Evolutionary conservation across 2,113 vertebrate genomes (phyloP), one percentile per base, ranked within the genome.

Genomic region (Trichomycterus rosablanca): DNA sequence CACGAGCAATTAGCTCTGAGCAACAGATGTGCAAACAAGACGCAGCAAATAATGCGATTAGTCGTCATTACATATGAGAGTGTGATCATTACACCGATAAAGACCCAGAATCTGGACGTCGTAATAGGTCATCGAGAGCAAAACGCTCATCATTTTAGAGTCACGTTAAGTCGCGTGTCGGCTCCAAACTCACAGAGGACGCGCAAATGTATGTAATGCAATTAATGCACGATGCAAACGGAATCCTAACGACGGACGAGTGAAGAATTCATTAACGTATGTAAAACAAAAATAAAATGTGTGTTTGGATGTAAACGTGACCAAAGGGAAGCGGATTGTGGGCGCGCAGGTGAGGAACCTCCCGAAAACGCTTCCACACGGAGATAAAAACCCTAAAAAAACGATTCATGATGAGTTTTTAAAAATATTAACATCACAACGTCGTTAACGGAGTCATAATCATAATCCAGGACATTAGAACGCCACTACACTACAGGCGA

Each of bases 1-100:
- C n/a, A n/a, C 76, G 66, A 75, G 79, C 77, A 86, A 85, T 87
- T 85, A 87, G 74, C 24, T 18, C 32, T 59, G 43, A 72, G 81
- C 76, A 75, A 63, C 83, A 82, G 84, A 86, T 81, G 71, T 71
- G 75, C 80, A 73, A 76, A 83, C 76, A 75, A 74, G 74, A 80
- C 76, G 66, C 77, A 74, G 80, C 73, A 75, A 67, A 82, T 85
- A 84, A 84, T 81, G 76, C 81, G 80, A 84, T 84, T 84, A 83
- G 76, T 83, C 78, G 80, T 85, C 81, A 80, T 85, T 83, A 83
- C 74, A 72, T 78, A 67, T 73, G 77, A 78, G 73, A 79, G 77
- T 69, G 82, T 75, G 78, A 81, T 81, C 79, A 85, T 86, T 86
- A 40, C 15, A 86, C 14, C 23, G 63, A 70, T 71, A 67, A 67